Conservation (phyloP, 2,113 vertebrate genomes). For the Corythoichthys intestinalis region DNA sequence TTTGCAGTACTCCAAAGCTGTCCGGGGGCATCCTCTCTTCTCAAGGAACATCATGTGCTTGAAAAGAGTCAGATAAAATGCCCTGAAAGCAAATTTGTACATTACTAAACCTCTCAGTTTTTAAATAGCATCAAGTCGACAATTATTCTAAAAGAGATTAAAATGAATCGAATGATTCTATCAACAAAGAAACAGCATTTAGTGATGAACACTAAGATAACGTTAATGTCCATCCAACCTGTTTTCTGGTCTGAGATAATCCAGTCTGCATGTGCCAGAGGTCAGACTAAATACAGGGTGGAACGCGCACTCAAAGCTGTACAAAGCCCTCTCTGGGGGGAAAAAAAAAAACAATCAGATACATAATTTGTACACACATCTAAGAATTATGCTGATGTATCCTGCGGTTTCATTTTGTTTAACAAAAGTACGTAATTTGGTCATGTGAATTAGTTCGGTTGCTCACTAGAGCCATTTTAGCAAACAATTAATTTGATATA, state of each 20-base stretch:
- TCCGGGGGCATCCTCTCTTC: constrained; percentile 92
- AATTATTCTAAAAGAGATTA: not conserved
- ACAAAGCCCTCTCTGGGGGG: constrained; percentile 83
- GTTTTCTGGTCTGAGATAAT: constrained; percentile 91
- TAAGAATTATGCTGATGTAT: not conserved
- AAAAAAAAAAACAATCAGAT: not conserved
- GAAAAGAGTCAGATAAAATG: constrained; percentile 91
- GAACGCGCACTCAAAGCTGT: constrained; percentile 92
- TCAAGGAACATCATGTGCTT: constrained; percentile 96
- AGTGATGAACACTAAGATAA: not conserved
- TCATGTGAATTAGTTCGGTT: not conserved
- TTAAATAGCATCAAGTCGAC: too few relatives aligned
- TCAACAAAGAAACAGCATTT: not conserved
- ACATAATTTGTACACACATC: not conserved
- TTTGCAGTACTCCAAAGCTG: constrained; percentile 93
- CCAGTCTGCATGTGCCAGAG: constrained; percentile 83
- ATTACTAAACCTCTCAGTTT: constrained; percentile 9
- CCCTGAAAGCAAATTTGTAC: constrained; percentile 67
- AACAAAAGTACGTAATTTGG: not conserved
- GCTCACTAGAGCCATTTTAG: not conserved
- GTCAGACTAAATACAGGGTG: constrained; percentile 95
- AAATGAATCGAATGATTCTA: not conserved
- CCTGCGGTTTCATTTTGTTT: not conserved
- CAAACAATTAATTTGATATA: not conserved
- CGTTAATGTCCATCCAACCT: constrained; percentile 68